Base-by-base conservation (phyloP, 2,797 vertebrate species). In the Heliangelus exortis region DNA sequence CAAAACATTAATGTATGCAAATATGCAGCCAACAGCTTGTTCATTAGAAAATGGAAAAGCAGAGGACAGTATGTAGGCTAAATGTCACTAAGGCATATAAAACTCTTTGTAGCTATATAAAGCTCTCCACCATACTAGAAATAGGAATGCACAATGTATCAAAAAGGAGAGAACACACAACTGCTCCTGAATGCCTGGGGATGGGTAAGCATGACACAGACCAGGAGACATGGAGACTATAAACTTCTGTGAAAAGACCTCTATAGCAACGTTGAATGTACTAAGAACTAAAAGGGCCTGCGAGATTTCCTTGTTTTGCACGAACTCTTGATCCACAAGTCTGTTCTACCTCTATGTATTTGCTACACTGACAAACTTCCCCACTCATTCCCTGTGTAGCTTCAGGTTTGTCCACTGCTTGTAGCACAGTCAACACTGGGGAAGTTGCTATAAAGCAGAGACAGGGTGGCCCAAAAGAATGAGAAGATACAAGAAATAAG, bases 11-110 rank as follows among this genome's bases (percentile, higher is more conserved):
- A 87, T 53, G 33, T 76, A 95, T 87, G 84, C 81, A 91, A 87
- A 92, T 96, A 85, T 47, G 66, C 84, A 95, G 84, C 54, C 84
- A 71, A 80, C 89, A 90, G 75, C 79, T 94, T 95, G 78, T 91
- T 94, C 87, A 75, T 93, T 85, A 92, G 58, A 45, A 91, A 90
- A 67, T 0, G 1, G 61, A 84, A 65, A 86, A 90, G 65, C 15
- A 53, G 33, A 93, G 91, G 57, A 79, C 25, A 68, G 28, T 74
- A 58, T 41, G 58, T 34, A 93, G 78, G 79, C 57, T 89, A 95
- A 94, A 95, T 95, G 89, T 87, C 87, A 95, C 87, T 41, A 58
- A 84, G 80, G 55, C 72, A 69, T 63, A 87, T 54, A 91, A 93
- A 96, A 84, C 23, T 85, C 72, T 80, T 79, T 45, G 72, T 66